Evolutionary conservation across 1,140 invertebrate genomes (phyloP), one percentile per base, ranked within the genome.

Genomic region (Cataglyphis hispanica): DNA sequence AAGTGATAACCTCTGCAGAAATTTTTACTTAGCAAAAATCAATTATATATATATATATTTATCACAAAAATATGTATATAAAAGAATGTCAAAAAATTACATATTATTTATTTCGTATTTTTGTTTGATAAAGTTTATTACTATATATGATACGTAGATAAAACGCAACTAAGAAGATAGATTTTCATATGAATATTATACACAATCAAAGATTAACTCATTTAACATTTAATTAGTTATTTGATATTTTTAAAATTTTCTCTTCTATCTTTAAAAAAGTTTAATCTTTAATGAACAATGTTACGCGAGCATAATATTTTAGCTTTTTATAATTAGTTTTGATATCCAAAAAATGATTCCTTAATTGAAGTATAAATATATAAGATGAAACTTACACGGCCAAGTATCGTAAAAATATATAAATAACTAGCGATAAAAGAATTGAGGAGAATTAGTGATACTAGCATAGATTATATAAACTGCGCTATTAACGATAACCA

Each of bases 1-100:
- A 19, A 50, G 11, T 16, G 72, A 76, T 76, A 76, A 76, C 56
- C 72, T 2, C 25, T 13, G 43, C n/a, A 46, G 16, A 31, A 53
- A 53, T 74, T 56, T 74, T 37, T 6, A 6, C 22, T 11, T 56
- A 0, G 4, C 13, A 74, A 74, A 34, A 74, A 37, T 16, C 2
- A 11, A 25, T 0, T 31, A 31, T 3, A 31, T 3, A 31, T 3
- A 31, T 3, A 2, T 66, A 72, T 34, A 53, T 53, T 50, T 50
- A 50, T 50, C 46, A 50, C 16, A 4, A 5, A 5, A n/a, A 34
- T 27, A 46, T 7, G 7, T 69, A 72, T n/a, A 72, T 72, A 25
- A 58, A 72, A 34, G 19, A 72, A 70, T 1, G 5, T 53, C 1
- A 31, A 69, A 10, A 4, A 64, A 37, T n/a, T n/a, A n/a, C n/a